phyloP scores from a whole-genome alignment of 2,888 invertebrate species.

The Eurytoma californica region DNA sequence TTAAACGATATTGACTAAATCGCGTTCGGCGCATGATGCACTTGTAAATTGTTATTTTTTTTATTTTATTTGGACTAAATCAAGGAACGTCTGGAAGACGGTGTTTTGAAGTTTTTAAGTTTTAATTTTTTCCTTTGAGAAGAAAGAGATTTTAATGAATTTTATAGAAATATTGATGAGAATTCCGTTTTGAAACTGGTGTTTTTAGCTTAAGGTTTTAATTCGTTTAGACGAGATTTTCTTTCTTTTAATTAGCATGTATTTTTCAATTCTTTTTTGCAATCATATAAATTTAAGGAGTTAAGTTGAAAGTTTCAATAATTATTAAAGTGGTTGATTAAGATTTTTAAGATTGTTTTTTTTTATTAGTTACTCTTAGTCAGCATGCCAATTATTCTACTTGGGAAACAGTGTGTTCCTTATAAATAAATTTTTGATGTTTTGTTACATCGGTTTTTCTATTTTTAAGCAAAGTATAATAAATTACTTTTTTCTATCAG shows the following conservation, averaged over 20 bases:
- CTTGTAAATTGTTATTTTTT: constrained; percentile 47
- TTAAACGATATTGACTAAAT: constrained; percentile 16
- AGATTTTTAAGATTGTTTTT: constrained; percentile 41
- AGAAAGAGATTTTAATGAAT: constrained; percentile 22
- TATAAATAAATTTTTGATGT: constrained; percentile 10
- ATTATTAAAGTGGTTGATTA: constrained; percentile 27
- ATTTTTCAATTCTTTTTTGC: constrained; percentile 43
- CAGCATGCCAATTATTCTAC: constrained; percentile 44
- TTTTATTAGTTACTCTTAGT: constrained; percentile 24
- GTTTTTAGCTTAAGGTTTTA: constrained; percentile 38
- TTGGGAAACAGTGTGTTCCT: constrained; percentile 38
- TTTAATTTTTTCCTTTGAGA: constrained; percentile 15
- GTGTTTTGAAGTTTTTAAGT: constrained; percentile 41
- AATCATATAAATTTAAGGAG: constrained; percentile 42
- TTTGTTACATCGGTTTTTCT: constrained; percentile 43
- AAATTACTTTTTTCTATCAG: constrained; percentile 36
- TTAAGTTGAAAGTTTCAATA: constrained; percentile 2
- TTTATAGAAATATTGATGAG: constrained; percentile 24
- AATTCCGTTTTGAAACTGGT: constrained; percentile 12
- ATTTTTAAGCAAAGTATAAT: constrained; percentile 23
- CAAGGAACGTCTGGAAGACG: constrained; percentile 45
- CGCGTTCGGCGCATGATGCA: constrained; percentile 40
- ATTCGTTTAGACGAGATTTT: constrained; percentile 21
- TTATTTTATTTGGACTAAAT: constrained; percentile 17
- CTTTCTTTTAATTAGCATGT: constrained; percentile 36